Conservation (phyloP, 23 tunicate genomes). For the Ascidia mentula region DNA sequence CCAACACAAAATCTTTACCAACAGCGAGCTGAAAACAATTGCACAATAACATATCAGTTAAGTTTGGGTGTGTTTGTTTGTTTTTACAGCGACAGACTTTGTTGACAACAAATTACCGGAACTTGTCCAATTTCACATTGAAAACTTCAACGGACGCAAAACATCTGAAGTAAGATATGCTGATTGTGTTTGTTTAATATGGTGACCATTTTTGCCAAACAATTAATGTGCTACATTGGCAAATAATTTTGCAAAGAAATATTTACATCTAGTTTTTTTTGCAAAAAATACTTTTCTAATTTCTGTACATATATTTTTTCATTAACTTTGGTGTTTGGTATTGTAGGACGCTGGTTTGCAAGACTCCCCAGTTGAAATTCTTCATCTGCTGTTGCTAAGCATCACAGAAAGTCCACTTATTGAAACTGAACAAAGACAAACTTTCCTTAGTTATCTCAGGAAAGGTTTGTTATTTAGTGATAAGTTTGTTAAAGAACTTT, state of each 20-base stretch:
- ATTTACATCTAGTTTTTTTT: neutral
- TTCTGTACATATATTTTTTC: neutral
- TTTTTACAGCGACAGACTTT: conserved; percentile 61
- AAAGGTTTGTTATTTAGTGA: conserved; percentile 56
- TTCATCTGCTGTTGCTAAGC: conserved; percentile 50
- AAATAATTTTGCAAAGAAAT: neutral
- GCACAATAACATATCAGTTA: no score
- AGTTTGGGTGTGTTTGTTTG: no score
- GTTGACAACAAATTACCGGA: conserved; percentile 57
- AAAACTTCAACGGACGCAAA: conserved; percentile 35
- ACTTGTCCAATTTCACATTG: conserved; percentile 41
- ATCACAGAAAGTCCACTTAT: conserved; percentile 11
- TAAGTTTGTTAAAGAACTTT: no score
- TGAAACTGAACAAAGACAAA: conserved; percentile 41
- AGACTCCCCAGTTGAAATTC: conserved; percentile 75
- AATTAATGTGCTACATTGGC: neutral
- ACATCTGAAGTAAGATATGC: conserved; percentile 26
- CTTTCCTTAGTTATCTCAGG: conserved; percentile 33
- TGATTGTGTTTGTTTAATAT: neutral
- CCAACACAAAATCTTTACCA: no score
- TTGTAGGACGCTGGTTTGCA: conserved; percentile 68
- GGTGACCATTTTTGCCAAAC: no score
- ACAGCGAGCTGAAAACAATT: no score
- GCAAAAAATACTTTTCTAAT: no score
- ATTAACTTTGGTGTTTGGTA: neutral